A percentile compares a stretch with the other conserved stretches of the same genome.
Evolutionary conservation across 2,113 vertebrate species (phyloP).

Genomic region (Arvicanthis niloticus): DNA sequence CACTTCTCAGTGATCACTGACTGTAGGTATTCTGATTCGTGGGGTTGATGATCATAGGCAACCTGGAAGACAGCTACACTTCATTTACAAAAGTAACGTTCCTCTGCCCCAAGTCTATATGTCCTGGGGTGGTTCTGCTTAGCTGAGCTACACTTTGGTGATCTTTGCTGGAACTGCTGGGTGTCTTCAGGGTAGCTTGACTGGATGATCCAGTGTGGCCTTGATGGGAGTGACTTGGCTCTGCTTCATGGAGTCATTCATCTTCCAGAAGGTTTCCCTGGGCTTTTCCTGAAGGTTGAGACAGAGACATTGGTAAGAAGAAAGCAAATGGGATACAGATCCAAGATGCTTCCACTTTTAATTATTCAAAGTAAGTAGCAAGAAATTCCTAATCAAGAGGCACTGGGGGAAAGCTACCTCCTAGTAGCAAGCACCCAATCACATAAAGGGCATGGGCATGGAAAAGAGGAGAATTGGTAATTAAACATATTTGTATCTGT

Average conservation of each 20-base stretch:
- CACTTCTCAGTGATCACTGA: not conserved
- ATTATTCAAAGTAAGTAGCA: not conserved
- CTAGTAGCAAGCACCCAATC: not conserved
- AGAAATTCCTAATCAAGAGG: not conserved
- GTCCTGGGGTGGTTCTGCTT: not conserved
- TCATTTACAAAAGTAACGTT: not conserved
- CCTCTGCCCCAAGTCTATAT: not conserved
- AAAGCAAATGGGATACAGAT: accelerated
- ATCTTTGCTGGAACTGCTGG: not conserved
- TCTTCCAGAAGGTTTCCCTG: not conserved
- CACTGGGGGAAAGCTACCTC: accelerated
- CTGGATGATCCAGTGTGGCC: not conserved
- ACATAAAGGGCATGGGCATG: accelerated
- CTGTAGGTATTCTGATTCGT: not conserved
- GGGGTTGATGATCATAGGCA: not conserved
- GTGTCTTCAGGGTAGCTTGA: not conserved
- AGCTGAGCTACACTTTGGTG: accelerated
- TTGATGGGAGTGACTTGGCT: not conserved
- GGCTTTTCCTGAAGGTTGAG: not conserved
- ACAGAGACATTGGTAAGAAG: not conserved
- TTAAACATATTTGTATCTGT: not conserved
- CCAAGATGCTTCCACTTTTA: not conserved
- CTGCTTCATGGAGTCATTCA: accelerated
- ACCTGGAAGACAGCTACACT: not conserved
- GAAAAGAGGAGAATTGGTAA: not conserved